phyloP scores from a whole-genome alignment of 2,113 vertebrate genomes.

The Rhabdomys dilectus region DNA sequence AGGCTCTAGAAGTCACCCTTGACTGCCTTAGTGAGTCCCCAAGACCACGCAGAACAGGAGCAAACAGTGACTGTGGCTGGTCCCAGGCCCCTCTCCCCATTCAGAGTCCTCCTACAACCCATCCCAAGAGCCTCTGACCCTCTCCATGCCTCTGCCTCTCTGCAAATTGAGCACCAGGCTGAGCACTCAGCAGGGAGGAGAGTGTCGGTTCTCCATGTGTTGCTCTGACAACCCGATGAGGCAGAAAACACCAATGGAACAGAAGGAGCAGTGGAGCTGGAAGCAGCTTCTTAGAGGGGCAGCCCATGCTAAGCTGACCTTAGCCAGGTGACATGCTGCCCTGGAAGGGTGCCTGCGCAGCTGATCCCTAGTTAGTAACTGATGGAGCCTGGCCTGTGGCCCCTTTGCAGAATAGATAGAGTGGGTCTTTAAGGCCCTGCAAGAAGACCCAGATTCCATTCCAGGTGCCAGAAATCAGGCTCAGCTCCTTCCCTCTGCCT shows the following conservation, averaged over 20 bases:
- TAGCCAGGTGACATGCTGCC: neutral
- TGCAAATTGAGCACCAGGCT: no score
- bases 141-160: neutral
- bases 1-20: neutral
- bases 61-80: fast-evolving
- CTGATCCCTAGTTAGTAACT: neutral
- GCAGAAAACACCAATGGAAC: neutral
- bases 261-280: fast-evolving
- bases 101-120: neutral
- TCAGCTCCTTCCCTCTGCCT: neutral
- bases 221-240: neutral
- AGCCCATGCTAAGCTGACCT: neutral
- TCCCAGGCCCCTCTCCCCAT: neutral
- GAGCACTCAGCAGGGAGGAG: fast-evolving
- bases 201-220: no score
- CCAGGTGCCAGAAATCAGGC: neutral
- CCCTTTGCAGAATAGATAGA: neutral
- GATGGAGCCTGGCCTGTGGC: neutral
- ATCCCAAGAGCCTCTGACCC: neutral
- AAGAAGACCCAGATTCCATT: neutral
- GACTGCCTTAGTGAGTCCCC: neutral
- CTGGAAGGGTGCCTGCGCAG: fast-evolving
- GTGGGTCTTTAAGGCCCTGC: neutral
- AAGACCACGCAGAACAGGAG: neutral
- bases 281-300: neutral